A percentile compares a stretch with the other conserved stretches of the same genome.
Evolutionary conservation across 1,140 invertebrate species (phyloP).

Genomic region (Phenacoccus solenopsis): DNA sequence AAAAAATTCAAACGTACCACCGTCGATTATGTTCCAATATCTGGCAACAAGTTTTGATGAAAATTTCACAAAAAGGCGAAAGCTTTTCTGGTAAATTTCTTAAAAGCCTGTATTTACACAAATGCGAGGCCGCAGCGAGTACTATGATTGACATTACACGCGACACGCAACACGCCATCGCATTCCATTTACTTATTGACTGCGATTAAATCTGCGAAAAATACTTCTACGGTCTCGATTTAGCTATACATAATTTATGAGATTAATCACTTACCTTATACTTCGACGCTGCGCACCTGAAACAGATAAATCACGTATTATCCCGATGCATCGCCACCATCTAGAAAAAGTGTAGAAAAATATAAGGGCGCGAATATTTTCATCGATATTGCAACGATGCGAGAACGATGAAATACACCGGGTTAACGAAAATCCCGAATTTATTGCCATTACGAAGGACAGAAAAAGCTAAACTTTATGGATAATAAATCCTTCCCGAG

Average conservation of each 20-base stretch:
- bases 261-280: background rate
- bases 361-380: background rate
- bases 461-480: background rate
- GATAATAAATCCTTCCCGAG: background rate
- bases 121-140: background rate
- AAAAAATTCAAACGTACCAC: background rate
- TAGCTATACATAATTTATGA: background rate
- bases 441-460: background rate
- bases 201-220: background rate
- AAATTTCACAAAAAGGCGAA: background rate
- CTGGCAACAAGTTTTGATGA: background rate
- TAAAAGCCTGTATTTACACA: background rate
- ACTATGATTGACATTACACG: background rate
- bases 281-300: background rate
- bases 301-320: background rate
- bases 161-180: background rate
- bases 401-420: background rate
- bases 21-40: background rate
- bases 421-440: background rate
- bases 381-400: background rate
- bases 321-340: too few relatives aligned
- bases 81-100: background rate
- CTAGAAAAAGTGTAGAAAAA: background rate
- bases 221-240: background rate
- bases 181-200: background rate